These are phyloP conservation scores for Linnaemya vulpina DNA, from an alignment of 2,888 invertebrate species.

Conservation along the genomic window DNA sequence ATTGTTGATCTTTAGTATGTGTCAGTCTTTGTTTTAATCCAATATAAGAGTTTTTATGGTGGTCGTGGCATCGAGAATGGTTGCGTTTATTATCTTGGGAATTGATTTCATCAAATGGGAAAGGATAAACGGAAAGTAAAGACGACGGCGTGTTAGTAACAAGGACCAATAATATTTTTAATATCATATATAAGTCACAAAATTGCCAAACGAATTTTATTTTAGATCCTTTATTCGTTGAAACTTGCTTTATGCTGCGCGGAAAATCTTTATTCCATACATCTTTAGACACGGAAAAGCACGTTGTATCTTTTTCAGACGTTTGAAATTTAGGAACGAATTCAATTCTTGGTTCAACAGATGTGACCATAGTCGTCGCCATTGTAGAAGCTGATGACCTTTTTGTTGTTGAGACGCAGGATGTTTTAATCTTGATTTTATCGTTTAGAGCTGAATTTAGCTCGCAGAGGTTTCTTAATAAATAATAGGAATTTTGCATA, in stretches of 20 bases:
- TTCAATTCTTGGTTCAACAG: neutral
- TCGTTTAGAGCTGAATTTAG: conserved; percentile 37
- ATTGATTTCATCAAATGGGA: neutral
- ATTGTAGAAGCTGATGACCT: neutral
- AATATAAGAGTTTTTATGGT: conserved; percentile 34
- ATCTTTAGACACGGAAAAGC: neutral
- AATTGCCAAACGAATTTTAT: conserved; percentile 36
- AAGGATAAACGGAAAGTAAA: conserved; percentile 31
- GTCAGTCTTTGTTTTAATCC: conserved; percentile 62
- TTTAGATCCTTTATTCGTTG: conserved; percentile 1
- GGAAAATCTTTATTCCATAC: neutral
- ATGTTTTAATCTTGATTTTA: conserved; percentile 21
- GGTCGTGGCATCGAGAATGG: conserved; percentile 28
- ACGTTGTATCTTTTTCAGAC: conserved; percentile 1
- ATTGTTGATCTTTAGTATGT: conserved; percentile 63
- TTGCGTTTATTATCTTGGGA: neutral
- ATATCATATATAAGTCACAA: conserved; percentile 49
- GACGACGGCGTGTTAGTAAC: conserved; percentile 11
- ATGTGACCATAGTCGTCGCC: neutral
- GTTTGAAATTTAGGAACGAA: conserved; percentile 21
- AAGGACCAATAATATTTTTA: conserved; percentile 51
- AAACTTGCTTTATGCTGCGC: conserved; percentile 3
- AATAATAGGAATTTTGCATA: conserved; percentile 68
- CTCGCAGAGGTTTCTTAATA: conserved; percentile 50
- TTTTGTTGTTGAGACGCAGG: conserved; percentile 32